phyloP scores from a whole-genome alignment of 1,140 invertebrate species.

The Chlorops oryzae region DNA sequence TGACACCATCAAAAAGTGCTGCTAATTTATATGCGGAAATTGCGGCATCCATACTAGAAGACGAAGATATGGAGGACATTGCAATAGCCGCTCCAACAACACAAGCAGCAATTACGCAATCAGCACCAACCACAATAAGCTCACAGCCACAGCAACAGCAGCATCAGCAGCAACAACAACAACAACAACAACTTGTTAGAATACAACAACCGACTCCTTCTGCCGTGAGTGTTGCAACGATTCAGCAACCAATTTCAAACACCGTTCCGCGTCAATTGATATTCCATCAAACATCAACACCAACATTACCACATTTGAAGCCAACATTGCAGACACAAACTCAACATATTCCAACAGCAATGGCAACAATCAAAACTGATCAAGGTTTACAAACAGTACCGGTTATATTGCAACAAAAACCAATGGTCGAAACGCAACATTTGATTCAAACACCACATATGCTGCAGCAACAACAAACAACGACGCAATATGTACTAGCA shows the following conservation, averaged over 20 bases:
- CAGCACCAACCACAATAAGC: slow-evolving; percentile 12
- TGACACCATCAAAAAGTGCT: slow-evolving; percentile 62
- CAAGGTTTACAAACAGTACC: slow-evolving; percentile 48
- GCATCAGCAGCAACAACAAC: slow-evolving; percentile 27
- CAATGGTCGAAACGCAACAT: slow-evolving; percentile 22
- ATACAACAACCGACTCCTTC: neutral
- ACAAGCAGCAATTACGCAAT: neutral
- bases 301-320: slow-evolving; percentile 21
- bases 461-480: slow-evolving; percentile 12
- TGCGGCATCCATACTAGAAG: slow-evolving; percentile 64
- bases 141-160: slow-evolving; percentile 20
- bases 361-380: slow-evolving; percentile 47
- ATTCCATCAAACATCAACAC: slow-evolving; percentile 18
- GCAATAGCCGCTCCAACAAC: slow-evolving; percentile 22
- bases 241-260: slow-evolving; percentile 3
- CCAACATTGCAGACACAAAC: slow-evolving; percentile 14
- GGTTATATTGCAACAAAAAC: slow-evolving; percentile 50
- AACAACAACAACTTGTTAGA: slow-evolving; percentile 26
- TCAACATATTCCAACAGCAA: slow-evolving; percentile 39
- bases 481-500: slow-evolving; percentile 41
- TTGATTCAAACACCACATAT: slow-evolving; percentile 16
- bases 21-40: slow-evolving; percentile 65
- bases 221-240: slow-evolving; percentile 17
- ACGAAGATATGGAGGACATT: slow-evolving; percentile 59
- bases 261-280: slow-evolving; percentile 22